These are phyloP conservation scores for Brachyrhaphis roseni DNA, from an alignment of 2,797 vertebrate genomes.

Conservation along the genomic window DNA sequence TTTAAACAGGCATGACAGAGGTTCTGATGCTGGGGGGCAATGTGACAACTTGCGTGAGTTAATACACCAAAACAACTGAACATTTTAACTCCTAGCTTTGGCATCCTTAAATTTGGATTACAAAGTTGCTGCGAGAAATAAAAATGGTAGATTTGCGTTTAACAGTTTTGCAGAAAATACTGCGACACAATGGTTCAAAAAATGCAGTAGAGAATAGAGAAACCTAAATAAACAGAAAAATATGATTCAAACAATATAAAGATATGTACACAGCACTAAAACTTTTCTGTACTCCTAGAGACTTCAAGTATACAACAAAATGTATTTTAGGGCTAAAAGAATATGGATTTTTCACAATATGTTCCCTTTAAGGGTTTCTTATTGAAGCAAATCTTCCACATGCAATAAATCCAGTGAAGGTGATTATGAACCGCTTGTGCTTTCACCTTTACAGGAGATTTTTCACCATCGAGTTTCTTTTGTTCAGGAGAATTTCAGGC, in stretches of 20 bases:
- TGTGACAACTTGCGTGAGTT: too few relatives aligned
- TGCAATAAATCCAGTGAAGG: conserved; percentile 39
- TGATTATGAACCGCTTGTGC: conserved; percentile 43
- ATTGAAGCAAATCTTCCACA: conserved; percentile 42
- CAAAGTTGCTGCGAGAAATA: too few relatives aligned
- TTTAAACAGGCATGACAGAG: too few relatives aligned
- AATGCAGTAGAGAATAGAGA: background rate
- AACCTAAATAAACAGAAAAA: background rate
- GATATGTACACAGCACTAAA: background rate
- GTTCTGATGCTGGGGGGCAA: too few relatives aligned
- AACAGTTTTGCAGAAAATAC: too few relatives aligned
- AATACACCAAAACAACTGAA: too few relatives aligned
- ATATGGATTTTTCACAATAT: background rate
- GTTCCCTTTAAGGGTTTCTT: background rate
- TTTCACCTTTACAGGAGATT: conserved; percentile 40
- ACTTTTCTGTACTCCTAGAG: background rate
- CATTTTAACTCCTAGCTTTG: too few relatives aligned
- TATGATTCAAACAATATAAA: background rate
- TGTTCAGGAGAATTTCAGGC: conserved; percentile 37
- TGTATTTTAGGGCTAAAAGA: background rate
- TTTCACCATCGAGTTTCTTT: conserved; percentile 23
- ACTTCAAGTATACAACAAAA: background rate
- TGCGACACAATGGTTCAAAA: background rate
- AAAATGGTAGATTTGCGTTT: too few relatives aligned
- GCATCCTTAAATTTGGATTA: too few relatives aligned